phyloP scores from a whole-genome alignment of 2,113 vertebrate species.

The Candoia aspera region DNA sequence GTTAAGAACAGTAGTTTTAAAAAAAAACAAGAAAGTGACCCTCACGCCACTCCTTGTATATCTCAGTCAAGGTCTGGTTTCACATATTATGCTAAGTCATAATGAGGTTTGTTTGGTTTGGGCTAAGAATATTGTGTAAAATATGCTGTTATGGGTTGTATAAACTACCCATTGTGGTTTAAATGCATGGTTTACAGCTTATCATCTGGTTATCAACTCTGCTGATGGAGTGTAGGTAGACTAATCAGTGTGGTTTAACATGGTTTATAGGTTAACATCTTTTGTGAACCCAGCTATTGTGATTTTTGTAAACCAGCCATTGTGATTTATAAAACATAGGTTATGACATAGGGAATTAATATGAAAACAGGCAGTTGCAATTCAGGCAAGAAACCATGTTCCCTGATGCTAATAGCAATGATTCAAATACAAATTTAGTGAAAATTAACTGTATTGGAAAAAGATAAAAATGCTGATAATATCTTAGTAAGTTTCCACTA shows the following conservation, averaged over 20 bases:
- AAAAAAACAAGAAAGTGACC: background rate
- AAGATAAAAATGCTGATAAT: constrained; percentile 31
- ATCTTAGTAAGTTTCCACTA: background rate
- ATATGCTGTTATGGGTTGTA: background rate
- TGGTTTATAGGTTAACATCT: background rate
- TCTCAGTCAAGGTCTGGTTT: background rate
- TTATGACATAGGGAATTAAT: background rate
- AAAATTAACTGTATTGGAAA: constrained; percentile 28
- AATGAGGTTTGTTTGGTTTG: background rate
- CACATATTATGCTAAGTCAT: background rate
- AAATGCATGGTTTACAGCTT: background rate
- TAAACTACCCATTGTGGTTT: background rate
- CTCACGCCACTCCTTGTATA: background rate
- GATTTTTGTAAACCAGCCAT: background rate
- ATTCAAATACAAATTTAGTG: constrained; percentile 27
- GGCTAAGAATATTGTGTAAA: background rate
- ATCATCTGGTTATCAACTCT: background rate
- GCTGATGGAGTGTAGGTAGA: background rate
- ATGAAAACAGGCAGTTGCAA: background rate
- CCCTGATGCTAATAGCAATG: constrained; percentile 12
- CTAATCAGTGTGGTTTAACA: background rate
- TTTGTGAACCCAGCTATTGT: background rate
- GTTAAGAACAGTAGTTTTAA: background rate
- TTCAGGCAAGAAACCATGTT: background rate
- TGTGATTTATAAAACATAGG: background rate